Base-by-base conservation (phyloP, 2,113 vertebrate genomes). In the Myiopsitta monachus region DNA sequence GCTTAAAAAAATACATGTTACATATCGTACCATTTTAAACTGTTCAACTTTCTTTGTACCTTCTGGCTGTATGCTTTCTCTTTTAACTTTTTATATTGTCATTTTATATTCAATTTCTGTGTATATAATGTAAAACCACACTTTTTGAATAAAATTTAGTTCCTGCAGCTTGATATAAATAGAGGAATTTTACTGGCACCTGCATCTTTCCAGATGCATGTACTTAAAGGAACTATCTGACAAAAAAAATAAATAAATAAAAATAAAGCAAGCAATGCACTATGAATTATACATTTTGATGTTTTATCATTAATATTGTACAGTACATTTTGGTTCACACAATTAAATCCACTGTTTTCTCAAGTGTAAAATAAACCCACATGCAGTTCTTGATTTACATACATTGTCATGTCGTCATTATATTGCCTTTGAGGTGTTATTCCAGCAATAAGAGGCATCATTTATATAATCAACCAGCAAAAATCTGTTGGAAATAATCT, bases 281-380 rank as follows among this genome's bases (percentile, higher is more conserved):
- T 98, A 98, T 97, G 98, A 98, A 98, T 98, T 98, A 98, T 98
- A 98, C 98, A 98, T 99, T 98, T 98, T 98, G 98, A 99, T 99
- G 98, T 99, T 99, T 98, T 98, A 98, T 98, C 98, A 98, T 99
- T 98, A 98, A 98, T 98, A 99, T 98, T 99, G 98, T 99, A 98
- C 98, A 99, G 99, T 99, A 98, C 98, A 98, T 98, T 98, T 98
- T 97, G 98, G 98, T 98, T 98, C 98, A 98, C 98, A 98, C 98
- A 98, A 95, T 98, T 98, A 99, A 99, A 98, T 97, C 97, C 98
- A 98, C 99, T 99, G 98, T 99, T 99, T 98, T 98, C 98, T 99
- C 98, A 98, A 99, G 98, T 99, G 99, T 99, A 99, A 99, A 99
- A 99, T 99, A 99, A 99, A 99, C 98, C 98, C 98, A 98, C 99